Conservation (phyloP, 2,113 vertebrate genomes). For the Madoqua kirkii region DNA sequence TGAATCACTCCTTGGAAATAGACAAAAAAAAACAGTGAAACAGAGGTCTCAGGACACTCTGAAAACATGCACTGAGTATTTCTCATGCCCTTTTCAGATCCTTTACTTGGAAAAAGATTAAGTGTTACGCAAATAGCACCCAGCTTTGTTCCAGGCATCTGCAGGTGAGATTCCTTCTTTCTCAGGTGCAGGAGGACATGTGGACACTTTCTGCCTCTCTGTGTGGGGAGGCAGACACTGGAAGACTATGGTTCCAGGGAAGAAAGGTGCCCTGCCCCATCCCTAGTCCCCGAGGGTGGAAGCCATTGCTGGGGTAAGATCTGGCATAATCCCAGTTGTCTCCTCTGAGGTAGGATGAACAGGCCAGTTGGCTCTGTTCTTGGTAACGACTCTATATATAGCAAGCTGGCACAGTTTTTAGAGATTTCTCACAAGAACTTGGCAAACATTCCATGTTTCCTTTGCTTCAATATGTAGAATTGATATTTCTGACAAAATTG, state of each 20-base stretch:
- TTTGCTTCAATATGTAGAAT: constrained; percentile 67
- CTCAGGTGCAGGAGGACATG: neutral
- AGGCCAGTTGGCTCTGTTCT: constrained; percentile 18
- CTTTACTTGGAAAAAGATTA: constrained; percentile 14
- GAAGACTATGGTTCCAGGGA: neutral
- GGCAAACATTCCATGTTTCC: constrained; percentile 71
- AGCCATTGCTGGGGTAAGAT: neutral
- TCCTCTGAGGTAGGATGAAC: neutral
- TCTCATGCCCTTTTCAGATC: neutral
- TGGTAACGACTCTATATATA: constrained; percentile 60
- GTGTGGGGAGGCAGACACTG: neutral
- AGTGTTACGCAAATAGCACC: neutral
- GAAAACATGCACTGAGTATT: neutral
- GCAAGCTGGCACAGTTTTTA: constrained; percentile 67
- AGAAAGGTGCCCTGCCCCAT: neutral
- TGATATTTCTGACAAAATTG: constrained; percentile 68
- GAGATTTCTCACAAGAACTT: constrained; percentile 65
- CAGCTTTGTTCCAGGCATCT: neutral
- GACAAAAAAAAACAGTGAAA: neutral
- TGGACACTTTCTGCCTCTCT: neutral
- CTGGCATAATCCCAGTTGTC: neutral
- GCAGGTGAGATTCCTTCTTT: neutral
- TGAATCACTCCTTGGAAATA: neutral
- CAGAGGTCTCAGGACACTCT: neutral
- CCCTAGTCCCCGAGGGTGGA: neutral